Base-by-base conservation (phyloP, 1,140 invertebrate species). In the Psix sp. region DNA sequence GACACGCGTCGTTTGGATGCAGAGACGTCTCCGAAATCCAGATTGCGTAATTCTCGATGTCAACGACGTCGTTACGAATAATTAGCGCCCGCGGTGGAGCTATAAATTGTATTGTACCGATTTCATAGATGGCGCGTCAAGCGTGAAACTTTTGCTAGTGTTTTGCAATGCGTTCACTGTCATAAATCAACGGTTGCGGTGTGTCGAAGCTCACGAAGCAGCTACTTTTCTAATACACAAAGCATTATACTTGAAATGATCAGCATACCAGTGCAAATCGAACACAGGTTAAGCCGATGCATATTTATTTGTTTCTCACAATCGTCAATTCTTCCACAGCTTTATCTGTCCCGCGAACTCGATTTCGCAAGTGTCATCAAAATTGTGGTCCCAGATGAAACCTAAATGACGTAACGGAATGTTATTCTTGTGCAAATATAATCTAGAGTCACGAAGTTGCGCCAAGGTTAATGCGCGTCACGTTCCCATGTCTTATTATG, bases 401-500 rank as follows among this genome's bases (percentile, higher is more conserved):
- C 43, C 57, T 43, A 57, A 57, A 51, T 68, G 52, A 68, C 45
- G 46, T 60, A 68, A 68, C 54, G 39, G 54, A 60, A 68, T 29
- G 45, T 14, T 70, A 48, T 56, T 71, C 49, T 56, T 42, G 49
- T 33, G 33, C 35, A 18, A 70, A 60, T 42, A 40, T 40, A 52
- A 60, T 59, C 66, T 52, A 49, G 35, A 60, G 66, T 71, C 57
- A 62, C 67, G 67, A 62, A 56, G 67, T 62, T 43, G 33, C 67
- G 42, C 57, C 54, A 71, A 71, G 67, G 67, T 71, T 57, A 71
- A 46, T 18, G 40, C 36, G 49, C 67, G 57, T 71, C 56, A 71
- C 57, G 57, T 56, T 70, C 49, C 42, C 57, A 43, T 71, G 67
- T 71, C 57, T 71, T 35, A 71, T 71, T 71, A 62, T 70, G 48